A percentile compares a stretch with the other conserved stretches of the same genome.
Evolutionary conservation across 2,113 vertebrate genomes (phyloP).

Genomic region (Larimichthys crocea): DNA sequence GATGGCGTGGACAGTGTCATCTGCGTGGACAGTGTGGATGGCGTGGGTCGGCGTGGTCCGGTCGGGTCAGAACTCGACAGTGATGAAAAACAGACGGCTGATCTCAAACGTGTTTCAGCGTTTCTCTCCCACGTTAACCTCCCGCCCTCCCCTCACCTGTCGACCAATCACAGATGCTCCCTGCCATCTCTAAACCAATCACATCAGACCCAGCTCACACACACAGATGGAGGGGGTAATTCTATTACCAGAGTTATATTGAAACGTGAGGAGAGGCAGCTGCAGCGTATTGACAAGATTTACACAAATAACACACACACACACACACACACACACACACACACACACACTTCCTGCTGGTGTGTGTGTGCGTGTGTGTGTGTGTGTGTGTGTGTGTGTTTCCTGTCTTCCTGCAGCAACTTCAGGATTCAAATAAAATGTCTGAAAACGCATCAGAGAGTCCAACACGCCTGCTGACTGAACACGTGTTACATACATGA

Average conservation of each 20-base stretch:
- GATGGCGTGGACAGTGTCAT: too few relatives aligned
- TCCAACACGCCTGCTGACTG: too few relatives aligned
- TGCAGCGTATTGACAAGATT: slow-evolving; percentile 65
- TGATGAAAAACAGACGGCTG: slow-evolving; percentile 14
- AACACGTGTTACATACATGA: too few relatives aligned
- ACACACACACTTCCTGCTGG: slow-evolving; percentile 11
- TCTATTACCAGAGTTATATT: slow-evolving; percentile 64
- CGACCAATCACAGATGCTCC: slow-evolving; percentile 55
- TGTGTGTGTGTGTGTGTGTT: slow-evolving; percentile 26
- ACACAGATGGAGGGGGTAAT: slow-evolving; percentile 55
- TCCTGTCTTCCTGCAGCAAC: slow-evolving; percentile 26
- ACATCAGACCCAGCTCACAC: slow-evolving; percentile 51
- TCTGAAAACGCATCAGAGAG: slow-evolving; percentile 13
- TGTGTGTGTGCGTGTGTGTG: too few relatives aligned
- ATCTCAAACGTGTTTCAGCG: slow-evolving; percentile 8
- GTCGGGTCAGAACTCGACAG: too few relatives aligned
- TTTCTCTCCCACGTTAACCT: slow-evolving; percentile 57
- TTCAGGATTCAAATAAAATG: slow-evolving; percentile 13
- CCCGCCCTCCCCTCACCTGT: slow-evolving; percentile 50
- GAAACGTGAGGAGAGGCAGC: slow-evolving; percentile 75
- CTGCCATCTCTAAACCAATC: slow-evolving; percentile 62
- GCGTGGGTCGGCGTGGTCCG: too few relatives aligned
- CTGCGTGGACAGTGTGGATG: too few relatives aligned
- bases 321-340: too few relatives aligned
- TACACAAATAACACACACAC: slow-evolving; percentile 50